A percentile compares a stretch with the other conserved stretches of the same genome.
Evolutionary conservation across 2,113 vertebrate genomes (phyloP).

Genomic region (Ameiurus melas): DNA sequence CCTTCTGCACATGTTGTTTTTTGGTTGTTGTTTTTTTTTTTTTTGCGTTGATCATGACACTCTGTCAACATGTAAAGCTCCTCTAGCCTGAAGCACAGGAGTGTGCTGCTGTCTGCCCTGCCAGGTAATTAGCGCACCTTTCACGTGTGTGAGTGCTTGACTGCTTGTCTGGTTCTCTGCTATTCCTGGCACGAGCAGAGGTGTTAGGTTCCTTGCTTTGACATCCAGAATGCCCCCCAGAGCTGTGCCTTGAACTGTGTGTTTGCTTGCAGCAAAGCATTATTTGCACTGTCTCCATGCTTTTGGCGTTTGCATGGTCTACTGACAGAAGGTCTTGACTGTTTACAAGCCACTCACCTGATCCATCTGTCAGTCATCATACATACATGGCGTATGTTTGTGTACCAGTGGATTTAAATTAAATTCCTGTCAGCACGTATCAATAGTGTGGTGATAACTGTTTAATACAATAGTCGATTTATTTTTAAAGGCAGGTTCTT

Average conservation of each 20-base stretch:
- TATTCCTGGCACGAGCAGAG: slow-evolving; percentile 45
- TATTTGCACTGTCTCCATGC: slow-evolving; percentile 20
- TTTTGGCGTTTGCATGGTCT: neutral
- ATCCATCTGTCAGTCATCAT: slow-evolving; percentile 21
- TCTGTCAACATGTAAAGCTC: slow-evolving; percentile 43
- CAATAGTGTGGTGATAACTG: neutral
- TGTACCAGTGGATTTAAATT: neutral
- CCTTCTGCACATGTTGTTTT: neutral
- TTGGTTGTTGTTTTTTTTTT: neutral
- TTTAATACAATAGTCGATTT: neutral
- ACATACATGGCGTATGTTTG: neutral
- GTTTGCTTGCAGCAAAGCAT: slow-evolving; percentile 26
- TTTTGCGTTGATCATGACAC: slow-evolving; percentile 6
- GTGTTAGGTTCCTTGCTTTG: slow-evolving; percentile 25
- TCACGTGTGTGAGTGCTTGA: slow-evolving; percentile 34
- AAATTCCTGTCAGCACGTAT: neutral
- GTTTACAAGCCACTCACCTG: slow-evolving; percentile 7
- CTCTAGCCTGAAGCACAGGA: slow-evolving; percentile 31
- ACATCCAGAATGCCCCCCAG: slow-evolving; percentile 34
- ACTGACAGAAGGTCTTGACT: slow-evolving; percentile 13
- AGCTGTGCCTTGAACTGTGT: slow-evolving; percentile 2
- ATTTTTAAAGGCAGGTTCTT: neutral
- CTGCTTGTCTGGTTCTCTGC: slow-evolving; percentile 43
- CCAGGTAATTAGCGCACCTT: slow-evolving; percentile 23
- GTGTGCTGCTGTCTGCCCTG: slow-evolving; percentile 1